Evolutionary conservation across 2,797 vertebrate species (phyloP).

Genomic region (Acridotheres tristis): DNA sequence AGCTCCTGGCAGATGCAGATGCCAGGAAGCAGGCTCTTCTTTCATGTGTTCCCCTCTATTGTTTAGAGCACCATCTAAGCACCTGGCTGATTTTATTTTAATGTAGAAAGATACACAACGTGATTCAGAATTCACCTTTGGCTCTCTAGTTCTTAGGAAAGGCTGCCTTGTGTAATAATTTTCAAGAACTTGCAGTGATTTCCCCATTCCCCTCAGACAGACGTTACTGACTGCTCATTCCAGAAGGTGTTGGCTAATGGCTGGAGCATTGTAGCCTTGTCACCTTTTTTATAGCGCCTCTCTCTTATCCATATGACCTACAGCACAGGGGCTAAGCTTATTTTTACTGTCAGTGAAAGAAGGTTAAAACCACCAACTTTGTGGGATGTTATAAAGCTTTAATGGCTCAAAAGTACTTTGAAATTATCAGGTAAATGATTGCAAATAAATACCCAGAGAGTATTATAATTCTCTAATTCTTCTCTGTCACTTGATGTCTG

Average conservation of each 20-base stretch:
- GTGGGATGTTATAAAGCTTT: constrained; percentile 9
- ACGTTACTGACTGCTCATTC: background rate
- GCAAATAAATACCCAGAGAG: background rate
- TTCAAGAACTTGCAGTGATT: background rate
- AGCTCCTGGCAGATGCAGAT: background rate
- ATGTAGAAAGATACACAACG: background rate
- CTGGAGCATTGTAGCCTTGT: background rate
- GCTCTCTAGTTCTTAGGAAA: background rate
- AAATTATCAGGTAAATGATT: constrained; percentile 3
- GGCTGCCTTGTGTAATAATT: background rate
- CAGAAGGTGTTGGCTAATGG: constrained; percentile 38
- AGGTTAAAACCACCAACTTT: background rate
- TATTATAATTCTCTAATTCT: background rate
- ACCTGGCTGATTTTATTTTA: background rate
- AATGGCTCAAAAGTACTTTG: background rate
- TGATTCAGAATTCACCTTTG: background rate
- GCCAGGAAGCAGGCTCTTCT: background rate
- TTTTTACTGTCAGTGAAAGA: constrained; percentile 31
- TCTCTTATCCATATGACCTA: background rate
- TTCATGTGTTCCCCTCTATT: background rate
- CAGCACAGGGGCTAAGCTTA: background rate
- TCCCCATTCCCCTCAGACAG: background rate
- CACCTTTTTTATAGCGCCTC: background rate
- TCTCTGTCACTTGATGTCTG: background rate
- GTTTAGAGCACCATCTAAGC: background rate